Percentiles rank a stretch among this genome's conserved stretches.
phyloP scores from a whole-genome alignment of 2,888 invertebrate species.

The Mythimna albipuncta region DNA sequence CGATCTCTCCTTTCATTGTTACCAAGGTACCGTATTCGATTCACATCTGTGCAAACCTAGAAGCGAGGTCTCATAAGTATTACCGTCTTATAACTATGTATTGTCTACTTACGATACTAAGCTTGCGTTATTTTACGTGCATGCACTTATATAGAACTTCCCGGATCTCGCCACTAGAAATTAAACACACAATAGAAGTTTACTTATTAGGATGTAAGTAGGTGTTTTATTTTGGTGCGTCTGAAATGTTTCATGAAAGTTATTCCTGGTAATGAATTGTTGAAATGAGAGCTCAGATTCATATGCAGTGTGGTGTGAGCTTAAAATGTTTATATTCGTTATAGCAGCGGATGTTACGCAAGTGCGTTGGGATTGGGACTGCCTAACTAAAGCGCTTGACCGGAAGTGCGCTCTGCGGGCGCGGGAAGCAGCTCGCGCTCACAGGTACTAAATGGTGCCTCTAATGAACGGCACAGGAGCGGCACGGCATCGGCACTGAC shows the following conservation, averaged over 20 bases:
- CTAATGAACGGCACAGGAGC: conserved; percentile 76
- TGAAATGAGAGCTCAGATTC: conserved; percentile 27
- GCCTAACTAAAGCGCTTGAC: conserved; percentile 78
- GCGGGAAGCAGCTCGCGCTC: conserved; percentile 46
- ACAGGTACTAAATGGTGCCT: conserved; percentile 73
- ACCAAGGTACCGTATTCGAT: conserved; percentile 29
- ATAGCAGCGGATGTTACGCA: conserved; percentile 84
- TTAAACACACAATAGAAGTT: conserved; percentile 38
- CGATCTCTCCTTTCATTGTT: conserved; percentile 36
- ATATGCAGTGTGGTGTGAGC: conserved; percentile 30
- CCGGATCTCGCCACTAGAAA: conserved; percentile 42
- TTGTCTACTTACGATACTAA: conserved; percentile 28
- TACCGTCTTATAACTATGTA: conserved; percentile 21
- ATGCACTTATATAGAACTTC: conserved; percentile 57
- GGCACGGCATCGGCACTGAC: conserved; percentile 52
- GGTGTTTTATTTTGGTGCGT: conserved; percentile 11
- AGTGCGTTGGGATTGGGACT: conserved; percentile 77
- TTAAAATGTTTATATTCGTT: conserved; percentile 71
- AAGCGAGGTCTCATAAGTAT: conserved; percentile 25
- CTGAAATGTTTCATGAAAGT: conserved; percentile 30
- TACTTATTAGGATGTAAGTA: conserved; percentile 50
- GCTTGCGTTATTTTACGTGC: conserved; percentile 62
- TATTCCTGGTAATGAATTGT: conserved; percentile 26
- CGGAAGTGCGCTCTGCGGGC: conserved; percentile 77
- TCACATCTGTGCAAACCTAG: conserved; percentile 62